Base-by-base conservation (phyloP, 35 echinoderm and acorn worm genomes). In the Chiridota heheva region DNA sequence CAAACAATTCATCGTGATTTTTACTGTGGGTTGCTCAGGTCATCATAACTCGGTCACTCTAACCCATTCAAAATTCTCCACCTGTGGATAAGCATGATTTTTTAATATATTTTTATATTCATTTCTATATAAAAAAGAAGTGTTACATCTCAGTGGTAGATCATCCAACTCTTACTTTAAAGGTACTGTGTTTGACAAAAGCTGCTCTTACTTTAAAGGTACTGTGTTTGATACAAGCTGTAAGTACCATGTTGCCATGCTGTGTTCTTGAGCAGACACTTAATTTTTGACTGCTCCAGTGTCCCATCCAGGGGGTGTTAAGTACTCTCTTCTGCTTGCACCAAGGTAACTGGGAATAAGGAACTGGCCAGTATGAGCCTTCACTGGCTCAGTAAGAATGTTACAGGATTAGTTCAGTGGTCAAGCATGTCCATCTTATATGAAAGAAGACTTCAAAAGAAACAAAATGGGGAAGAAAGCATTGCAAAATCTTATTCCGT, bases 61-160 rank as follows among this genome's bases (percentile, higher is more conserved):
- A 43, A 88, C 82, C 87, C 92, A 96, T 30, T 90, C 87, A 90
- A 96, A 96, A 36, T 96, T 95, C 30, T 95, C 91, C 49, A 95
- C 73, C 86, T 89, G 53, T 5, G 15, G 5, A 1, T 8, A 61
- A 12, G 31, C 45, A 36, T 20, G 43, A 73, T 73, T 57, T 44
- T 44, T 58, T 8, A 46, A 20, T 43, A 45, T 24, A 18, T 46
- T 73, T 22, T 24, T n/a, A 0, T 24, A 45, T 48, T 24, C 70
- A 18, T 5, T 33, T 6, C 6, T 13, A 0, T 18, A 44, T 44
- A 10, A 41, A 72, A 74, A 20, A 17, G 40, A 36, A 73, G 26
- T 24, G 15, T 17, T 7, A 1, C 13, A 38, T 15, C n/a, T 12
- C 10, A 77, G 44, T 42, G 24, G 1, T 3, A 25, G 2, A 30